Evolutionary conservation across 2,797 vertebrate species (phyloP).

Genomic region (Poeciliopsis turneri): DNA sequence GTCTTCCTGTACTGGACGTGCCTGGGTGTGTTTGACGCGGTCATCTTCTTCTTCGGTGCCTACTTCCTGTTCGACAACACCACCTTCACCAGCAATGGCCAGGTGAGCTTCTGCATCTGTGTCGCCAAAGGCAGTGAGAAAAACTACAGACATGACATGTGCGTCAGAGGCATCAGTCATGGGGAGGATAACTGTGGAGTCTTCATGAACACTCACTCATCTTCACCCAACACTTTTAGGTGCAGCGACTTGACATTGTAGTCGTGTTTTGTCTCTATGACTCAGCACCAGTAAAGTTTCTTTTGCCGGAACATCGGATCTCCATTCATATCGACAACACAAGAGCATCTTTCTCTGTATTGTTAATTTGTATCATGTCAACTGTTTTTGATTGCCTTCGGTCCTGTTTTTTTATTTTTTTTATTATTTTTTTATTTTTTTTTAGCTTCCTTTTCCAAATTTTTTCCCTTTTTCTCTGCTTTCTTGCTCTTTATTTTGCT

Average conservation of each 20-base stretch:
- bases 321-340: conserved; percentile 78
- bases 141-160: conserved; percentile 1
- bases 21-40: conserved; percentile 92
- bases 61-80: conserved; percentile 97
- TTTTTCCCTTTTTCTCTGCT: conserved; percentile 76
- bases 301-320: conserved; percentile 62
- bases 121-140: background rate
- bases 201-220: conserved; percentile 56
- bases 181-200: conserved; percentile 33
- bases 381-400: conserved; percentile 77
- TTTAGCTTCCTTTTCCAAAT: too few species aligned
- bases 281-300: conserved; percentile 41
- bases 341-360: conserved; percentile 81
- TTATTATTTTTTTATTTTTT: too few species aligned
- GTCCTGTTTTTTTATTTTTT: conserved; percentile 62
- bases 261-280: conserved; percentile 36
- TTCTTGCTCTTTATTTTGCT: conserved; percentile 84
- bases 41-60: conserved; percentile 99
- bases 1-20: conserved; percentile 97
- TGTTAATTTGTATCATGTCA: conserved; percentile 83
- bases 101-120: conserved; percentile 68
- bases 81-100: conserved; percentile 92
- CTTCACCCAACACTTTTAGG: conserved; percentile 60
- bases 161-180: conserved; percentile 27
- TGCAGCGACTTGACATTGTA: conserved; percentile 29